Percentiles rank a stretch among this genome's conserved stretches.
These are phyloP conservation scores for Chlamydotis undulata DNA, from an alignment of 2,113 vertebrate species.

Conservation along the genomic window DNA sequence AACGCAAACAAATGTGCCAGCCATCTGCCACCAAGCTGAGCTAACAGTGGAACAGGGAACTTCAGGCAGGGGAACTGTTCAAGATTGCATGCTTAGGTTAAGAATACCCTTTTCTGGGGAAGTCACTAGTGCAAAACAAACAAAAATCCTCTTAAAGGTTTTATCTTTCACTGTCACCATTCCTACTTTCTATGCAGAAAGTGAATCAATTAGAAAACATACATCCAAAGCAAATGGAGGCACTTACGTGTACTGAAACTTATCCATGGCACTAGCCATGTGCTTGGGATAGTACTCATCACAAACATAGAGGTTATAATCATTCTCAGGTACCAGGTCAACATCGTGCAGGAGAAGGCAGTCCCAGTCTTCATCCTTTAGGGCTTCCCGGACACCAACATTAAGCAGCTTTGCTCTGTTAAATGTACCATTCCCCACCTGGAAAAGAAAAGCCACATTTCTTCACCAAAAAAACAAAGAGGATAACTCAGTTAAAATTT, in stretches of 20 bases:
- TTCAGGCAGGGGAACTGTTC: background rate
- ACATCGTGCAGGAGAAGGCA: constrained; percentile 77
- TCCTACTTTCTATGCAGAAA: background rate
- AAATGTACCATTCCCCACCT: constrained; percentile 72
- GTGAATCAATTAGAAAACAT: background rate
- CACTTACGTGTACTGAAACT: constrained; percentile 73
- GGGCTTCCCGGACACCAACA: constrained; percentile 74
- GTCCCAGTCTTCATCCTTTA: constrained; percentile 78
- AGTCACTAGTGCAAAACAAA: background rate
- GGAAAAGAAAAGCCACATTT: constrained; percentile 1
- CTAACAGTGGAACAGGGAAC: background rate
- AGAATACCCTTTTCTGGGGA: background rate
- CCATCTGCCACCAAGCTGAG: background rate
- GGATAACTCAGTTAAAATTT: background rate
- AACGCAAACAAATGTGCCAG: background rate
- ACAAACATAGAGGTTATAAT: constrained; percentile 76
- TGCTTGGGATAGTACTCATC: constrained; percentile 74
- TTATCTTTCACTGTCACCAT: background rate
- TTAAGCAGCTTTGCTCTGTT: constrained; percentile 80
- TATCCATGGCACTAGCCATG: constrained; percentile 75
- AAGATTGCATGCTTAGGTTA: background rate
- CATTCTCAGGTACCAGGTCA: constrained; percentile 76
- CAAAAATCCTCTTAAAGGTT: background rate
- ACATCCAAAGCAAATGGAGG: background rate
- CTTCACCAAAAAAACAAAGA: background rate